Evolutionary conservation across 1,140 invertebrate species (phyloP).

Genomic region (Oreohelix idahoensis): DNA sequence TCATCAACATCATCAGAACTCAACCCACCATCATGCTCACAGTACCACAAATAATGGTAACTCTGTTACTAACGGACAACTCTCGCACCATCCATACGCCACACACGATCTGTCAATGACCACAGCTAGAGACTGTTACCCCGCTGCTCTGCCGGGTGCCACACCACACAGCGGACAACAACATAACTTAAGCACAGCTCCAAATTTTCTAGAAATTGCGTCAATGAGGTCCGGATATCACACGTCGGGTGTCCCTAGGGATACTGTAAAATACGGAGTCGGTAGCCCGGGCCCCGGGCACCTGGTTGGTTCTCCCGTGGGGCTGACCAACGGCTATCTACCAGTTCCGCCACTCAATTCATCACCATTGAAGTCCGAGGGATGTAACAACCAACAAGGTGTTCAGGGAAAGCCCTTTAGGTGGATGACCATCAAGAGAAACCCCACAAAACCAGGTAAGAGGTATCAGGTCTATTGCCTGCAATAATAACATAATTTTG

Average conservation of each 20-base stretch:
- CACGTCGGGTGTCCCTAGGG: not conserved
- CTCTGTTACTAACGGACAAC: not conserved
- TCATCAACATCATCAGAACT: constrained; percentile 18
- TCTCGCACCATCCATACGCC: not conserved
- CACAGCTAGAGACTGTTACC: constrained; percentile 12
- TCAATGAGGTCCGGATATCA: constrained; percentile 23
- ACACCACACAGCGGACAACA: not conserved
- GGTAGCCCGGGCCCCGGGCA: not conserved
- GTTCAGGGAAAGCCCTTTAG: constrained; percentile 63
- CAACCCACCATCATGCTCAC: constrained; percentile 4
- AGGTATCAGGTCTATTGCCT: not conserved
- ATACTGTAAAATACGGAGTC: not conserved
- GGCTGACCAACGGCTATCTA: constrained; percentile 27
- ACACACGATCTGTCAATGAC: constrained; percentile 19
- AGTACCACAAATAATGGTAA: not conserved
- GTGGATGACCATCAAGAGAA: constrained; percentile 70
- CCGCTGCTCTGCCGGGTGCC: not conserved
- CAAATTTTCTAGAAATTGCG: constrained; percentile 33
- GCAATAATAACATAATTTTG: too few species aligned
- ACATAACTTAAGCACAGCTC: not conserved
- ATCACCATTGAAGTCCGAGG: constrained; percentile 20
- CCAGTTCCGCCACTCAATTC: not conserved
- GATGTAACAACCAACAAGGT: constrained; percentile 42
- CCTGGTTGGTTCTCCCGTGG: not conserved
- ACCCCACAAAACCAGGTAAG: constrained; percentile 65